Base-by-base conservation (phyloP, 37 sponge, comb jelly and placozoan genomes). In the Hormiphora californensis region DNA sequence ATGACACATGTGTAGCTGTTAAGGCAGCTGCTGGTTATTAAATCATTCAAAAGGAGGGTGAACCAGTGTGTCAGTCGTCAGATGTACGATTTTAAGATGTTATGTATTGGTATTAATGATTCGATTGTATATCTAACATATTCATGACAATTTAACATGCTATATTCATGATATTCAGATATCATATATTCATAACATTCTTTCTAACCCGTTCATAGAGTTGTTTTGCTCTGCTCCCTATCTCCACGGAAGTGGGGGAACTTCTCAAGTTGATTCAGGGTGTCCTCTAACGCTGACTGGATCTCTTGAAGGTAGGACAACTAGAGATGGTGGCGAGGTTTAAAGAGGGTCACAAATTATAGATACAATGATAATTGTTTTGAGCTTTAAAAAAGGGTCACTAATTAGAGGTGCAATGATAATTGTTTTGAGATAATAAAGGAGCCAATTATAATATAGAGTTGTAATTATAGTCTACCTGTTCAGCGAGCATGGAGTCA, bases 291-390 rank as follows among this genome's bases (percentile, higher is more conserved):
- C 5, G 81, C 81, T 3, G 44, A 73, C 11, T 73, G 81, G 0
- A 73, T 39, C 46, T 73, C 81, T 43, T 73, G 81, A n/a, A 73
- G 81, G 23, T 73, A 36, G 21, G 81, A 19, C 44, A 73, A 41
- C 81, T 73, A 46, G 12, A 33, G 25, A 28, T 28, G 59, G 19
- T 49, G 53, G 9, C 15, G 9, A 9, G 15, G 53, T 49, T 49
- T 49, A 17, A 17, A 49, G 15, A 9, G 15, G 53, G 12, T 49
- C 9, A 9, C 53, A 49, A 49, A 49, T 17, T 15, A 17, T 17
- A 49, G 12, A 49, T 49, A 15, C 9, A 49, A 49, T 15, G 9
- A 15, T 49, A 9, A 49, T 49, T 49, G 15, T 17, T 9, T 9
- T 17, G 53, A 15, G 53, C 9, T 15, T 49, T 49, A 49, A 17